phyloP scores from a whole-genome alignment of 37 sponge, comb jelly and placozoan species.

The Bolinopsis microptera region DNA sequence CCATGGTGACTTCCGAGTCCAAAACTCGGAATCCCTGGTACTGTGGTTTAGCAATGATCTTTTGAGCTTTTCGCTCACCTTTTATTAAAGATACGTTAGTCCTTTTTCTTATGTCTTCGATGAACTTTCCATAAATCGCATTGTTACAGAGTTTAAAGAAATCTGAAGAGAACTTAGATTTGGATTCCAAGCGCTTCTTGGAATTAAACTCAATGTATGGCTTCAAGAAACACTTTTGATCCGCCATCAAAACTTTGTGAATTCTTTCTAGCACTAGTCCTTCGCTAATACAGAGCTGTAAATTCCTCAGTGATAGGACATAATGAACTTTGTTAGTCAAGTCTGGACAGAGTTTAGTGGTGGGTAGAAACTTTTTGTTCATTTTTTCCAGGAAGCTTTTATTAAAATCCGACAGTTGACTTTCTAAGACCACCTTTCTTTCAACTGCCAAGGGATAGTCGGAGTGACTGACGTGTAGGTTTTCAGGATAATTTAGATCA shows the following conservation, averaged over 20 bases:
- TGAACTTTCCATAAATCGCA: slow-evolving; percentile 39
- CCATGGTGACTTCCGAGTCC: slow-evolving; percentile 2
- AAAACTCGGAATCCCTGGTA: slow-evolving; percentile 9
- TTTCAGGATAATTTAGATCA: slow-evolving; percentile 18
- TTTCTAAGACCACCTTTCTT: not conserved
- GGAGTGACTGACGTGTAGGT: slow-evolving; percentile 1
- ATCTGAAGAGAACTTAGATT: not conserved
- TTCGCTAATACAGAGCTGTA: not conserved
- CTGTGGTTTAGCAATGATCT: not conserved
- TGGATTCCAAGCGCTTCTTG: not conserved
- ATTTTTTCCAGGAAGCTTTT: not conserved
- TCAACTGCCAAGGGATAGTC: slow-evolving; percentile 55
- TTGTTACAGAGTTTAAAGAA: slow-evolving; percentile 53
- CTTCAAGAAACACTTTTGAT: slow-evolving; percentile 1
- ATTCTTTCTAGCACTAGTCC: slow-evolving; percentile 2
- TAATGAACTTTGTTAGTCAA: not conserved
- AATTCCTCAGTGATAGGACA: not conserved
- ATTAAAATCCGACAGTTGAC: slow-evolving; percentile 5
- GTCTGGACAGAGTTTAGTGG: not conserved
- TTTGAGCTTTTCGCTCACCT: not conserved
- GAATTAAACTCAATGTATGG: not conserved
- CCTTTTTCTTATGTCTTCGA: slow-evolving; percentile 4
- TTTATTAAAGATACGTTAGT: not conserved
- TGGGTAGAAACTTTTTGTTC: not conserved
- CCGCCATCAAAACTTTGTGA: slow-evolving; percentile 10